Base-by-base conservation (phyloP, 2,797 vertebrate genomes). In the Dromococcyx pavoninus region DNA sequence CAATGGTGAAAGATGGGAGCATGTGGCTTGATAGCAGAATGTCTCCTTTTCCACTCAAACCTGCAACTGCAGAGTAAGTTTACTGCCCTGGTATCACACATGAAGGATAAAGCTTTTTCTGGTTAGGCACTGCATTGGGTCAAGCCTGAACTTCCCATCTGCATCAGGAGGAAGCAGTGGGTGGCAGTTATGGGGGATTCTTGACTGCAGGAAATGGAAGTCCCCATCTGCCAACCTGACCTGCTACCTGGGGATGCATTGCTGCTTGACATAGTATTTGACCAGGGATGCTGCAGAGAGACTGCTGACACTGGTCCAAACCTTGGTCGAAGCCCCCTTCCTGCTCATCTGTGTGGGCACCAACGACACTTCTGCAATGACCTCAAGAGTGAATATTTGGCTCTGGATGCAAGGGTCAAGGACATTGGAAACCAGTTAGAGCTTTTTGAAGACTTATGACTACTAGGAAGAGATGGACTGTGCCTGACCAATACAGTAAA, bases 61-160 rank as follows among this genome's bases (percentile, higher is more conserved):
- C 9, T 64, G 9, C 12, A 54, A 44, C 1, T 17, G 28, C 5
- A 66, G 37, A 53, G 57, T 53, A 27, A 7, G 3, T 53, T 66
- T 75, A 48, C 10, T n/a, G 27, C 19, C 32, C 53, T 67, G 27
- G 16, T 39, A n/a, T 71, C 16, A 10, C 9, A 24, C 24, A 30
- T 4, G 15, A 19, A 58, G 10, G 15, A 72, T 27, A 93, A 93
- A n/a, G 2, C 3, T 58, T 28, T 48, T 66, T 22, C 13, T 53
- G 28, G 6, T 2, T 14, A 58, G 22, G 3, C 13, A 50, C 9
- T 3, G 2, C 0, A 4, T 9, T 44, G 14, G 17, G 9, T 5
- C 17, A 61, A 71, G 6, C 17, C 39, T 76, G 22, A 69, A 24
- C 50, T 81, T 46, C 0, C 0, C 11, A 41, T 19, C 32, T 64